These are phyloP conservation scores for Shinisaurus crocodilurus DNA, from an alignment of 2,113 vertebrate species.

Conservation along the genomic window DNA sequence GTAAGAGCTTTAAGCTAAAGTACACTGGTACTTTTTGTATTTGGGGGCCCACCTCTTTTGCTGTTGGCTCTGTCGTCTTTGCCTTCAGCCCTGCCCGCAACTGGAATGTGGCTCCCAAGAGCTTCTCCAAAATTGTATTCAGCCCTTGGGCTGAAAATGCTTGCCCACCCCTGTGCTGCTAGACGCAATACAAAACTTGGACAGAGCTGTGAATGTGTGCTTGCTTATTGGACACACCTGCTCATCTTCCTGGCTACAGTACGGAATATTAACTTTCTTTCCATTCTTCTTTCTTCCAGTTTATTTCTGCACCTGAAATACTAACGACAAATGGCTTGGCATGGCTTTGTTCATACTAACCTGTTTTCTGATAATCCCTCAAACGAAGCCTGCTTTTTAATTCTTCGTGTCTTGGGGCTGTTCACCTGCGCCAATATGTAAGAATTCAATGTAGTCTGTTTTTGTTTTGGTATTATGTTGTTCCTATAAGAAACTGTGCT, in stretches of 20 bases:
- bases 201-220: neutral
- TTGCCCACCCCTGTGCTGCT: no score
- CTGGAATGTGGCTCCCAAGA: no score
- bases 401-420: slow-evolving; percentile 60
- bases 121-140: no score
- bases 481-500: slow-evolving; percentile 72
- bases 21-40: no score
- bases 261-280: neutral
- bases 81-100: no score
- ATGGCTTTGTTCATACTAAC: slow-evolving; percentile 65
- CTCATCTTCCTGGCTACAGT: slow-evolving; percentile 22
- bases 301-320: slow-evolving; percentile 78
- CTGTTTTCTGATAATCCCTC: slow-evolving; percentile 67
- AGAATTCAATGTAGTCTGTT: slow-evolving; percentile 63
- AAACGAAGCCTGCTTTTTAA: slow-evolving; percentile 73
- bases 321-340: slow-evolving; percentile 61
- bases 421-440: slow-evolving; percentile 71
- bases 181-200: neutral
- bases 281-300: slow-evolving; percentile 63
- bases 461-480: slow-evolving; percentile 67
- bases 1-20: no score
- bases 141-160: no score
- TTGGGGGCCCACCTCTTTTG: no score
- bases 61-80: no score
- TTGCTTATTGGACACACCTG: fast-evolving